Evolutionary conservation across 2,113 vertebrate genomes (phyloP), one percentile per base, ranked within the genome.

Genomic region (Rhinichthys klamathensis): DNA sequence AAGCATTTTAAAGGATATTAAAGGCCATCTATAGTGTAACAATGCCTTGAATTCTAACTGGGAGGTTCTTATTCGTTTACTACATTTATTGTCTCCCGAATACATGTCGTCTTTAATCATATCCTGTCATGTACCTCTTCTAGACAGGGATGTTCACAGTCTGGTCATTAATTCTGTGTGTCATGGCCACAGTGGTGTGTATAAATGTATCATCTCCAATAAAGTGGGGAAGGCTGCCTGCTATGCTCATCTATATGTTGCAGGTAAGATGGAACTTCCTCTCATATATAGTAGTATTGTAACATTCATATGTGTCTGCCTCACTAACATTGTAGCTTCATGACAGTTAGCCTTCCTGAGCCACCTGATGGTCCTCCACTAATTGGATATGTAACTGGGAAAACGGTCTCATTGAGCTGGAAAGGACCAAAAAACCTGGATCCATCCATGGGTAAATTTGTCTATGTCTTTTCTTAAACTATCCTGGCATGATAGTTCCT

Each of bases 151-250:
- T 90, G 89, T 97, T 90, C 97, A 98, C 93, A 96, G 94, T 76
- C 91, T 99, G 94, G 92, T 97, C 88, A 96, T 99, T 86, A 93
- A 93, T 0, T 93, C 95, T 0, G 94, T 96, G 87, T 96, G 94
- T 78, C 97, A 96, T 0, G 91, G 94, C 7, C 97, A 99, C 0
- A 96, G 97, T 0, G 98, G 98, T 0, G 98, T 99, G 90, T 99
- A 99, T 90, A 99, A 99, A 92, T 97, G 97, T 0, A 97, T 99
- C 81, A 97, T 99, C 1, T 95, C 97, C 88, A 99, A 99, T 94
- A 97, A 96, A 91, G 92, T 97, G 90, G 98, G 98, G 82, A 99
- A 99, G 91, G 96, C 98, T 2, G 96, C 97, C 0, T 98, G 97
- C 90, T 99, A 99, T 0, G 97, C 98, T 0, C 98, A 99, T 88